Conservation (phyloP, 2,797 vertebrate species). For the Ambastaia sidthimunki region DNA sequence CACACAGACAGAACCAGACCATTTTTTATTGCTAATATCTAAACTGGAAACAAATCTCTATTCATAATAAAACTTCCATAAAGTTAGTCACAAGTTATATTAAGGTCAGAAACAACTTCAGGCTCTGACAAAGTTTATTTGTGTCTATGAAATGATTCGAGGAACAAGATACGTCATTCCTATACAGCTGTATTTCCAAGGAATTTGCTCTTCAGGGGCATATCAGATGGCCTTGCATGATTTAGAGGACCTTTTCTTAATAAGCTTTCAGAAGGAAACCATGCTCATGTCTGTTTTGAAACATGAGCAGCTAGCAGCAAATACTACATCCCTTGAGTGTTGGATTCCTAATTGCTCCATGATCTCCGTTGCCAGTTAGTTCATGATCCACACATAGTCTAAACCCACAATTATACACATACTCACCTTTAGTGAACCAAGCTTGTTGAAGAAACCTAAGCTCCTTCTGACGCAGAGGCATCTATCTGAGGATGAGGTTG, state of each 20-base stretch:
- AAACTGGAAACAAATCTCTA: too few species aligned
- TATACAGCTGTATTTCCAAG: conserved; percentile 44
- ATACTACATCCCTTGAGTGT: conserved; percentile 56
- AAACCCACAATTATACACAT: conserved; percentile 18
- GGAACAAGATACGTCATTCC: conserved; percentile 32
- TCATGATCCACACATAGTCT: conserved; percentile 30
- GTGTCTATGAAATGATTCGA: conserved; percentile 40
- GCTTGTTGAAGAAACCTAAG: too few species aligned
- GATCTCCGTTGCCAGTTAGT: conserved; percentile 37
- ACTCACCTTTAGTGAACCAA: conserved; percentile 33
- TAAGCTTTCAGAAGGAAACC: conserved; percentile 37
- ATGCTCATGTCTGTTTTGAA: conserved; percentile 61
- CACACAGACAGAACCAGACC: too few species aligned
- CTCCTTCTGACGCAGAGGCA: conserved; percentile 52
- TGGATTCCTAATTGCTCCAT: conserved; percentile 38
- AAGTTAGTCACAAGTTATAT: too few species aligned
- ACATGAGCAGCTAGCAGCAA: conserved; percentile 53
- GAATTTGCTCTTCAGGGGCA: neutral
- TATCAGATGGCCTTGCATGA: conserved; percentile 44
- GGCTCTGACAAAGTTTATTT: conserved; percentile 3
- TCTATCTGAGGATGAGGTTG: conserved; percentile 35
- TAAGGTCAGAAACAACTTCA: too few species aligned
- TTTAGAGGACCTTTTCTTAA: conserved; percentile 47
- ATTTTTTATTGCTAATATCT: too few species aligned
- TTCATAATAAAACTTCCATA: too few species aligned